Conservation (phyloP, 2,113 vertebrate species). For the Gambusia affinis region DNA sequence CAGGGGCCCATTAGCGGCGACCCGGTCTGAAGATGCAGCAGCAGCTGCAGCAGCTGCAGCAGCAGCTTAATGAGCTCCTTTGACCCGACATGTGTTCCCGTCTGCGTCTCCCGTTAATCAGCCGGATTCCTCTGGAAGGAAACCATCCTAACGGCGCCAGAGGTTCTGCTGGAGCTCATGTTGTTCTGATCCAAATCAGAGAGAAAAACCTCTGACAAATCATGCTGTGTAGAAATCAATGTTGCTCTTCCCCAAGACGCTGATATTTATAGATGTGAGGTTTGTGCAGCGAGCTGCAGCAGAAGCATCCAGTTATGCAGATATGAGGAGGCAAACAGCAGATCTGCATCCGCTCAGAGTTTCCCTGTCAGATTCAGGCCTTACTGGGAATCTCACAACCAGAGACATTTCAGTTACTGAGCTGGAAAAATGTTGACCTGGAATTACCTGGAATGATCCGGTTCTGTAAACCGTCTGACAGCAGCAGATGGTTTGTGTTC, state of each 20-base stretch:
- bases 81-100: constrained; percentile 27
- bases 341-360: background rate
- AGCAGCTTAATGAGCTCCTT: constrained; percentile 48
- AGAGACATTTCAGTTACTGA: background rate
- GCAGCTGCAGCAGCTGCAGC: constrained; percentile 15
- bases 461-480: constrained; percentile 49
- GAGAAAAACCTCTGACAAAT: constrained; percentile 21
- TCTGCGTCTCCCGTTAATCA: constrained; percentile 49
- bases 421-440: too few species aligned
- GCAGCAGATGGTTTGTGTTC: background rate
- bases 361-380: background rate
- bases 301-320: background rate
- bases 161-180: constrained; percentile 12
- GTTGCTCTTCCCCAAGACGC: background rate
- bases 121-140: constrained; percentile 26
- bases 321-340: background rate
- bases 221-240: constrained; percentile 25
- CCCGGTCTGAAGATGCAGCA: constrained; percentile 30
- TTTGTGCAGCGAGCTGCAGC: background rate
- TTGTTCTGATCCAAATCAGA: constrained; percentile 11
- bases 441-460: background rate
- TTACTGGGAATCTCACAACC: background rate
- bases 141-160: constrained; percentile 21
- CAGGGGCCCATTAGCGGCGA: constrained; percentile 33
- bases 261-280: constrained; percentile 3